Evolutionary conservation across 2,797 vertebrate species (phyloP).

Genomic region (Gila robusta): DNA sequence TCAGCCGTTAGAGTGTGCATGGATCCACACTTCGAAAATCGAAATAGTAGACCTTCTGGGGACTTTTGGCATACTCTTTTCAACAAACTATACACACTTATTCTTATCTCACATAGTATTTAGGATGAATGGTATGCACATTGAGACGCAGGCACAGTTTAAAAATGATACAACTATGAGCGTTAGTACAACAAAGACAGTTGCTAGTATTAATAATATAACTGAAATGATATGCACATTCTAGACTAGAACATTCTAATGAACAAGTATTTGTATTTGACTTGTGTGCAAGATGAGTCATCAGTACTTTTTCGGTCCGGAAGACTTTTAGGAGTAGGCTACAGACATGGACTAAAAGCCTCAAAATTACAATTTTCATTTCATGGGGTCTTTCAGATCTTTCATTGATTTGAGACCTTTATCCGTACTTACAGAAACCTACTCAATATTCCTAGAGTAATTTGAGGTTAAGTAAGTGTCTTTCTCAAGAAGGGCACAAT

Average conservation of each 20-base stretch:
- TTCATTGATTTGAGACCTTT: conserved; percentile 1
- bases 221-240: not conserved
- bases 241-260: not conserved
- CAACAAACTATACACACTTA: too few species aligned
- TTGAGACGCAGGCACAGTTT: not conserved
- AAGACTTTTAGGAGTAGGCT: not conserved
- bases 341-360: not conserved
- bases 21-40: not conserved
- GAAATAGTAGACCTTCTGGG: not conserved
- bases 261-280: not conserved
- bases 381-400: not conserved
- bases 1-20: not conserved
- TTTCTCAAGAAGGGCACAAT: not conserved
- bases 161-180: not conserved
- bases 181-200: too few species aligned
- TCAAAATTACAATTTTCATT: not conserved
- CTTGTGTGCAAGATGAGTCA: not conserved
- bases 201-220: not conserved
- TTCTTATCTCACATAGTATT: not conserved
- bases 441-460: conserved; percentile 6
- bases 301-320: not conserved
- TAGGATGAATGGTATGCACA: not conserved
- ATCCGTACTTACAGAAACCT: conserved; percentile 1
- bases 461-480: not conserved
- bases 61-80: not conserved